Base-by-base conservation (phyloP, 2,797 vertebrate genomes). In the Streptopelia turtur region DNA sequence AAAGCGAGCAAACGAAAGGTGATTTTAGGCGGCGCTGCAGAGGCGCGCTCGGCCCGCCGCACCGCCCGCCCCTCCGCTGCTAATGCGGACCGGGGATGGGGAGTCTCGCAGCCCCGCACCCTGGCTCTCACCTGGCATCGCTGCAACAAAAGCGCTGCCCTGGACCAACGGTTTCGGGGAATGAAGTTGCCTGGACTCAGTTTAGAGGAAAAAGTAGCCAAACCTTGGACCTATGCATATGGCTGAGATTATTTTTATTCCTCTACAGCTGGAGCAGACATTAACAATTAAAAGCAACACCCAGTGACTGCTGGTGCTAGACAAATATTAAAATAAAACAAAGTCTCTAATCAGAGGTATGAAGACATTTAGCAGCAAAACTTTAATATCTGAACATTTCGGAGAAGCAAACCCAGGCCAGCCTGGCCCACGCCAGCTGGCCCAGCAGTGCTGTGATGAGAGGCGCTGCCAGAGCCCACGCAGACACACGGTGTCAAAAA, bases 121-220 rank as follows among this genome's bases (percentile, higher is more conserved):
- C 87, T 6, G 95, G 95, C 80, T 28, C 83, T 30, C 81, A 64
- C 66, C 89, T 83, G 72, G 60, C 83, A 66, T 60, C 89, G 43
- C 89, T 0, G 0, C 3, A 55, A 75, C 41, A 7, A 43, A 71
- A 88, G 76, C 13, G 49, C 50, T 47, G 53, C 30, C 74, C 87
- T 27, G 59, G 57, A 93, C 80, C 63, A 43, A 21, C 47, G 37
- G 52, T 68, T 91, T 39, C 28, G 50, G 41, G 39, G 65, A 75
- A 91, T 43, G 6, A n/a, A 83, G 56, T 65, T 61, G 39, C 43
- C 52, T 76, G 91, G 74, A 76, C 87, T 87, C 74, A 16, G 50
- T 10, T 52, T 30, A 57, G 87, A 87, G 70, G 75, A 30, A 33
- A 59, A 22, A 63, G 30, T 12, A 27, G 52, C 47, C 74, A 59